Evolutionary conservation across 2,113 vertebrate species (phyloP).

Genomic region (Brienomyrus brachyistius): DNA sequence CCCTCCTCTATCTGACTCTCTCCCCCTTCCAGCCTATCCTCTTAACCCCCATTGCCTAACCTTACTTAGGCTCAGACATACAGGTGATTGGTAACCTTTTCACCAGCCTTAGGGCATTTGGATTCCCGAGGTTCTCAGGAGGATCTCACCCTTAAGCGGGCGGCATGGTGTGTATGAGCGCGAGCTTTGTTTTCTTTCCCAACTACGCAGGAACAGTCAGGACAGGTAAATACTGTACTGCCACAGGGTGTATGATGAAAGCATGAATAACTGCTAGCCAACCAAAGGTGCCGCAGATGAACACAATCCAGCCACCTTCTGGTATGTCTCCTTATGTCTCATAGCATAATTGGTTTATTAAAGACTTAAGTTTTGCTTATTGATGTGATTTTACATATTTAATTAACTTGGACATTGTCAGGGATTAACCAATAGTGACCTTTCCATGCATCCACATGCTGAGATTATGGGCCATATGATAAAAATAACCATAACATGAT

Average conservation of each 20-base stretch:
- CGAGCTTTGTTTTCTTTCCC: neutral
- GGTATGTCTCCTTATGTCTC: neutral
- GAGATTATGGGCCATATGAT: neutral
- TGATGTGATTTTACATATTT: neutral
- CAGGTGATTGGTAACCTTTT: conserved; percentile 48
- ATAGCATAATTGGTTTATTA: neutral
- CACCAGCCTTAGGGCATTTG: conserved; percentile 30
- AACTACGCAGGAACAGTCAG: neutral
- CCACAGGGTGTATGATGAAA: neutral
- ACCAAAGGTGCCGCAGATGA: neutral
- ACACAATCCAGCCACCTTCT: neutral
- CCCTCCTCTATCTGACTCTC: conserved; percentile 42
- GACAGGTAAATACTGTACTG: neutral
- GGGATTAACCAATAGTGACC: neutral
- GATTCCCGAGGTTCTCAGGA: conserved; percentile 49
- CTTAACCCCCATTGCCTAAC: conserved; percentile 12
- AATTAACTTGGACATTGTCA: neutral
- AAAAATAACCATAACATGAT: neutral
- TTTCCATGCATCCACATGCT: neutral
- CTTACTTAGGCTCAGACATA: conserved; percentile 56
- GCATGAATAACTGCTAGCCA: neutral
- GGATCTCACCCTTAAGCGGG: conserved; percentile 43
- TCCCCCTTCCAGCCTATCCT: conserved; percentile 44
- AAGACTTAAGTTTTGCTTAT: neutral
- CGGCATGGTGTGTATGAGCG: neutral